Conservation (phyloP, 2,113 vertebrate genomes). For the Xyrauchen texanus region DNA sequence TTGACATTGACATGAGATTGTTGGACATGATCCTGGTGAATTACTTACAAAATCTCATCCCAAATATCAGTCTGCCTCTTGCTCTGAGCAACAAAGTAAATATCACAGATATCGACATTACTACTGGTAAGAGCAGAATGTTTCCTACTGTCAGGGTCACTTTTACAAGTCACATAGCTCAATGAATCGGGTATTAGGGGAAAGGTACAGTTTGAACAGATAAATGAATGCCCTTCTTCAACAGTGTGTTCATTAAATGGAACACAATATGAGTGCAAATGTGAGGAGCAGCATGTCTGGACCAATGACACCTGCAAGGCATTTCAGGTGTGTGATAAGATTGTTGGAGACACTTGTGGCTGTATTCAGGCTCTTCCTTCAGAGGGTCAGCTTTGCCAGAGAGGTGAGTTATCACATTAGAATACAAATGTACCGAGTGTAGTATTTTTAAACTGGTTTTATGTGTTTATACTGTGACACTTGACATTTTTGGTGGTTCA, state of each 20-base stretch:
- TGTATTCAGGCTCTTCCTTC: constrained; percentile 52
- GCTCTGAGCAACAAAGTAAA: not conserved
- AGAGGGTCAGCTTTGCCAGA: constrained; percentile 29
- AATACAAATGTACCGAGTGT: constrained; percentile 4
- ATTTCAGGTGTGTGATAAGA: constrained; percentile 54
- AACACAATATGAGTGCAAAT: constrained; percentile 44
- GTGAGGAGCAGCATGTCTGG: constrained; percentile 1
- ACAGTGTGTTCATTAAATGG: constrained; percentile 49
- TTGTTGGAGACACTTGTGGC: constrained; percentile 37
- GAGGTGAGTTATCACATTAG: constrained; percentile 24
- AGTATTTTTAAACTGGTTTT: not conserved
- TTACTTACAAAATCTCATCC: not conserved
- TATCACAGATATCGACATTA: constrained; percentile 32
- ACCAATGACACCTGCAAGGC: no score
- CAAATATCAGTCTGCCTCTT: not conserved
- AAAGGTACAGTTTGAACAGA: no score
- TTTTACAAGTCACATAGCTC: no score
- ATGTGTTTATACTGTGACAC: not conserved
- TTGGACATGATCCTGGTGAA: not conserved
- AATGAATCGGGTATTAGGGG: no score
- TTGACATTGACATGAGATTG: not conserved
- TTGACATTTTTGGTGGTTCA: no score
- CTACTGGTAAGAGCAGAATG: constrained; percentile 60
- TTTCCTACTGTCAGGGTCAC: no score
- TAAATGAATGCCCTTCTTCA: no score